phyloP scores from a whole-genome alignment of 2,113 vertebrate genomes.

The Sturnira hondurensis region DNA sequence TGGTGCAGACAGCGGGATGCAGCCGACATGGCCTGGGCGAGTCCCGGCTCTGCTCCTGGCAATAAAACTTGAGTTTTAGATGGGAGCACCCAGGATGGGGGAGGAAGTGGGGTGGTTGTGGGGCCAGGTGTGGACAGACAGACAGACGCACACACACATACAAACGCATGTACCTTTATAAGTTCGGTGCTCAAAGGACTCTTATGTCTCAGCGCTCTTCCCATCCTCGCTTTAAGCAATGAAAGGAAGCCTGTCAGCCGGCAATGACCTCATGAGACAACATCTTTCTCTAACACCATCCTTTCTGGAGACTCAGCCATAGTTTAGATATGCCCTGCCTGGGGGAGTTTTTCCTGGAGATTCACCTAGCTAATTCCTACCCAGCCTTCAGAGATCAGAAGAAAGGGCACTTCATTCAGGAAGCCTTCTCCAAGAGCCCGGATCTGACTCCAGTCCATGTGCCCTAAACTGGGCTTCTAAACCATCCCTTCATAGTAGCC shows the following conservation, averaged over 20 bases:
- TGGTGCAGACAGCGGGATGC: slow-evolving; percentile 49
- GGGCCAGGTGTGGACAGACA: background rate
- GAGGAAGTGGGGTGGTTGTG: background rate
- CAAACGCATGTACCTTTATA: background rate
- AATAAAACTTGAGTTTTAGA: background rate
- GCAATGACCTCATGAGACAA: background rate
- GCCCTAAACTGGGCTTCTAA: background rate
- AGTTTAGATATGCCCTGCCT: background rate
- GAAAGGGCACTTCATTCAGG: background rate
- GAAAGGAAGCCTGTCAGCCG: background rate
- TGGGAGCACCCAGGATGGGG: background rate
- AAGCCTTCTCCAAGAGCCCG: background rate
- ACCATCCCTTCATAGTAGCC: background rate
- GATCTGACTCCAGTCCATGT: background rate
- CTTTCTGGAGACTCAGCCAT: background rate
- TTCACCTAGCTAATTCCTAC: background rate
- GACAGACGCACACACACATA: fast-evolving
- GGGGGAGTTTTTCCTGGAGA: background rate
- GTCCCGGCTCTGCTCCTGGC: background rate
- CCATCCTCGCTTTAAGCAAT: background rate
- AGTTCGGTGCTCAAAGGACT: background rate
- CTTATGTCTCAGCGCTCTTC: background rate
- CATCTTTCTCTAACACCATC: background rate
- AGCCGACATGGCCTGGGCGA: background rate
- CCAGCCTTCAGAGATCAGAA: background rate